Conservation (phyloP, 2,888 invertebrate species). For the Epirrhoe alternata region DNA sequence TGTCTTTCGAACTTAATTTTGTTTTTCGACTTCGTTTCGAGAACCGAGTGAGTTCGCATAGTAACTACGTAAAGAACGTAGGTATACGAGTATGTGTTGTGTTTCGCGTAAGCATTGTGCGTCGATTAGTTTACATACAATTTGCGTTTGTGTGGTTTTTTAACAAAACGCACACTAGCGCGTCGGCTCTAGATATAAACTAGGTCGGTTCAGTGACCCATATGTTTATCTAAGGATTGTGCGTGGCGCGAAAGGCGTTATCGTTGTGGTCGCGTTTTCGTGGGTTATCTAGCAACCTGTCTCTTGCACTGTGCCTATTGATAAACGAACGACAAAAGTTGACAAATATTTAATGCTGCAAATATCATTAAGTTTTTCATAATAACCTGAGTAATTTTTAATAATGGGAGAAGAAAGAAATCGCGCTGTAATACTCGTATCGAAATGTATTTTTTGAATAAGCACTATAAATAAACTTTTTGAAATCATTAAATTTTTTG, state of each 20-base stretch:
- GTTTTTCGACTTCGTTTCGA: background rate
- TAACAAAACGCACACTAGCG: constrained; percentile 67
- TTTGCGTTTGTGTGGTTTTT: constrained; percentile 61
- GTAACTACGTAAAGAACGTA: too few species aligned
- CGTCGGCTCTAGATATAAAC: constrained; percentile 66
- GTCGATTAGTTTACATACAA: constrained; percentile 57
- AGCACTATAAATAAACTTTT: too few species aligned
- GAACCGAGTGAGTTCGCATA: constrained; percentile 42
- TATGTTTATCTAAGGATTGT: constrained; percentile 84
- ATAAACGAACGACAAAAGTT: constrained; percentile 26
- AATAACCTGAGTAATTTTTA: too few species aligned
- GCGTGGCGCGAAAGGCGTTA: constrained; percentile 69
- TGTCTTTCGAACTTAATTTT: background rate
- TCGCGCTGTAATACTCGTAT: too few species aligned
- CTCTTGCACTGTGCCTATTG: constrained; percentile 61
- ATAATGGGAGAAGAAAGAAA: too few species aligned
- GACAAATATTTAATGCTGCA: background rate
- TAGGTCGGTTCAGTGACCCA: constrained; percentile 85
- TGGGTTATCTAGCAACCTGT: constrained; percentile 83
- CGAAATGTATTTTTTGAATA: too few species aligned
- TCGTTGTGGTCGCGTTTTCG: constrained; percentile 75
- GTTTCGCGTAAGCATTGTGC: constrained; percentile 37
- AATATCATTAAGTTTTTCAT: background rate
- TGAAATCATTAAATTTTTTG: too few species aligned
- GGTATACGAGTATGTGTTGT: constrained; percentile 18